These are phyloP conservation scores for Phenganax stokvisi DNA, from an alignment of 92 coral and sea anemone species.

Conservation along the genomic window DNA sequence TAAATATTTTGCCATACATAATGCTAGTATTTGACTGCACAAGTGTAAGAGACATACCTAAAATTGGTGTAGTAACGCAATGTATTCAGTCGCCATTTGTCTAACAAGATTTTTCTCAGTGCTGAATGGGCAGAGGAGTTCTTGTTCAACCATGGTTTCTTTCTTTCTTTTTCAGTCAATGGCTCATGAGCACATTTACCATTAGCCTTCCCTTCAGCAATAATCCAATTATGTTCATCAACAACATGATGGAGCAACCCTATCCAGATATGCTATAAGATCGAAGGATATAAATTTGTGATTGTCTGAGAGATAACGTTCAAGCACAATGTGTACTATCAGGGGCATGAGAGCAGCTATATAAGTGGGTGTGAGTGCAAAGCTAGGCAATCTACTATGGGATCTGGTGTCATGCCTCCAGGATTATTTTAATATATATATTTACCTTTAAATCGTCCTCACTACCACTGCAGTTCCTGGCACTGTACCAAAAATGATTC, in stretches of 20 bases:
- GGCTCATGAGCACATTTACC: conserved; percentile 21
- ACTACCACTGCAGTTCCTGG: conserved; percentile 17
- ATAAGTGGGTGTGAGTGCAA: background rate
- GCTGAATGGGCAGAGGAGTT: conserved; percentile 14
- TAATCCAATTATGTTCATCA: conserved; percentile 24
- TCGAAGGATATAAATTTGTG: background rate
- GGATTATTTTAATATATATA: background rate
- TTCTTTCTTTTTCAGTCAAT: conserved; percentile 16
- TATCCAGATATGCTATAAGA: conserved; percentile 21
- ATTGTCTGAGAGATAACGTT: background rate
- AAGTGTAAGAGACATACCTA: background rate
- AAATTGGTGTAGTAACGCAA: conserved; percentile 6
- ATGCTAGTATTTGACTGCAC: no score
- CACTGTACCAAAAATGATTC: conserved; percentile 22
- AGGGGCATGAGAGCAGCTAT: background rate
- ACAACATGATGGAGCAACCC: conserved; percentile 24
- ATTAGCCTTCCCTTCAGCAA: background rate
- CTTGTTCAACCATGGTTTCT: conserved; percentile 20
- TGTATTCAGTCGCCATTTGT: conserved; percentile 7
- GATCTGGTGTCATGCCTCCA: background rate
- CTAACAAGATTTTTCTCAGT: conserved; percentile 18
- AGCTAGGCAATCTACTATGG: background rate
- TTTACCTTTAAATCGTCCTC: conserved; percentile 35
- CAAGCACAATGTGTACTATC: no score
- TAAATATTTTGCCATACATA: background rate